Base-by-base conservation (phyloP, 2,797 vertebrate genomes). In the Tolypeutes matacus region DNA sequence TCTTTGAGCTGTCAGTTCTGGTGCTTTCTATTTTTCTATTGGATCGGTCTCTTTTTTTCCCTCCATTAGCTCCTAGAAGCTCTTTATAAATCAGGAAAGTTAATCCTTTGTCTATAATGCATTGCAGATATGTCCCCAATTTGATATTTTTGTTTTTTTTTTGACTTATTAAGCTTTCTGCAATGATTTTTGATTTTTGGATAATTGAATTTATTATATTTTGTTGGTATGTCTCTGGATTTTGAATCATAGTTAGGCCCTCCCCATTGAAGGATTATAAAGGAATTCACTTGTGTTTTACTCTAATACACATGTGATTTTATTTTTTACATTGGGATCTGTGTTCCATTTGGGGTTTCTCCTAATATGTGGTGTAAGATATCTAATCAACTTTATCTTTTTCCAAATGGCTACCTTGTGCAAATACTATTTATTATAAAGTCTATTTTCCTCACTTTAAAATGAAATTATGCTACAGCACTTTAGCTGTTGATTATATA, bases 61-160 rank as follows among this genome's bases (percentile, higher is more conserved):
- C 25, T 46, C 8, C 46, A 46, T 46, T 46, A 46, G 11, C 2
- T 85, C 69, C 18, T 34, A 78, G 49, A 62, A 72, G 49, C 80
- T 84, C 42, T 69, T 76, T 76, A 56, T 69, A 82, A 82, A 87
- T 51, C 82, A 81, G 36, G 21, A 69, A 36, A 15, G 23, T 86
- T 69, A 78, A 10, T 46, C 25, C 21, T 64, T 36, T 80, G 64
- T 86, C 42, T 80, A 8, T 18, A 34, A 12, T 42, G 69, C 75
- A 75, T 72, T 80, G 31, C 18, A 73, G 10, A 56, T 80, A 65
- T 73, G 53, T 56, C 27, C 70, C 64, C 34, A 65, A 3, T 85
- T 46, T 86, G 56, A 80, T 34, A 72, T 80, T 91, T 91, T 91
- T 91, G 65, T 81, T 25, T 72, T 86, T 81, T 25, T 72, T 86